A percentile compares a stretch with the other conserved stretches of the same genome.
phyloP scores from a whole-genome alignment of 2,113 vertebrate genomes.

The Oreochromis spilurus region DNA sequence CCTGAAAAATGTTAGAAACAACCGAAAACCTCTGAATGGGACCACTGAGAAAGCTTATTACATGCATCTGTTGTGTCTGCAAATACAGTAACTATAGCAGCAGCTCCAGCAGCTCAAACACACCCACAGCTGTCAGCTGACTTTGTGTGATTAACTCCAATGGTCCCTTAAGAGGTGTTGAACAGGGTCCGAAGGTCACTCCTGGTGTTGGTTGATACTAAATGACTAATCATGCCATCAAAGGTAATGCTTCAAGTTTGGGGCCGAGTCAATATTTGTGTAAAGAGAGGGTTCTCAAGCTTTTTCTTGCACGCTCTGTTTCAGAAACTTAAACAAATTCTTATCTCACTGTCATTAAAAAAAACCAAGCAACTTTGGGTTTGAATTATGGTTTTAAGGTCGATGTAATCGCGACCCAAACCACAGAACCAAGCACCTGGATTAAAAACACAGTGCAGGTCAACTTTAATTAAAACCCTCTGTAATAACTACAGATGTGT shows the following conservation, averaged over 20 bases:
- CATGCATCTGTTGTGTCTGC: neutral
- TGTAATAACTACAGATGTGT: neutral
- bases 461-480: neutral
- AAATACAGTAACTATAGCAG: neutral
- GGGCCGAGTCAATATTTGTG: neutral
- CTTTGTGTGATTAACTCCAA: neutral
- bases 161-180: neutral
- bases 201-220: neutral
- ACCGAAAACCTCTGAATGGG: neutral
- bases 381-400: neutral
- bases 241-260: neutral
- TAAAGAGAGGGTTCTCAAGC: neutral
- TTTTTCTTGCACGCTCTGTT: neutral
- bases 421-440: neutral
- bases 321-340: neutral
- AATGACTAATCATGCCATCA: neutral
- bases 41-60: neutral
- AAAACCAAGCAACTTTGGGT: accelerated
- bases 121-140: neutral
- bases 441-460: neutral
- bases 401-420: neutral
- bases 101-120: neutral
- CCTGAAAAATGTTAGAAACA: neutral
- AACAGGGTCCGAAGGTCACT: neutral
- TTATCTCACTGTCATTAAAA: neutral